Evolutionary conservation across 1,140 invertebrate genomes (phyloP), one percentile per base, ranked within the genome.

Genomic region (Metaphire vulgaris): DNA sequence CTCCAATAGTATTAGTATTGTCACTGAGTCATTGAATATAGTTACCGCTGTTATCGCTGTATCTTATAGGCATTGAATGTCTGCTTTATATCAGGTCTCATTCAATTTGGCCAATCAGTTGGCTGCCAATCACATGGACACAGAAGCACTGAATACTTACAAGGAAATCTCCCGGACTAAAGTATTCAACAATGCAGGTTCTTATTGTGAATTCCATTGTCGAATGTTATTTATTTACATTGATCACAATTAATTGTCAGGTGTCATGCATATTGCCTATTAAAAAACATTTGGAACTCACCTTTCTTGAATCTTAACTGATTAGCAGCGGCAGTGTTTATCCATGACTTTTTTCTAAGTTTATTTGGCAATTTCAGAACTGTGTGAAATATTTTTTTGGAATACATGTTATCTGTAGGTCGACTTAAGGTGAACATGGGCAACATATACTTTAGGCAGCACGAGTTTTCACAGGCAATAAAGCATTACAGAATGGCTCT

Each of bases 401-500:
- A n/a, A n/a, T n/a, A n/a, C 33, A 26, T 29, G 6, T 74, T 74
- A 67, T 79, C 83, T 80, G 76, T 80, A 84, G 92, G 95, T 81
- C 90, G 96, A 79, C 86, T 99, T 0, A 97, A 97, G 88, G 91
- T 98, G 0, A 99, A 99, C 83, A 98, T 99, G 92, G 97, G 96
- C 1, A 99, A 99, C 84, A 97, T 99, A 83, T 96, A 97, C 86
- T 95, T 94, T 79, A 92, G 93, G 85, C 93, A 97, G 88, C 94
- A 93, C 33, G 93, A 98, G 82, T 94, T 93, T 81, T 90, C 92
- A 26, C 96, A 97, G 87, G 97, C 97, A 2, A 91, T 99, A 69
- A 99, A 99, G 88, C 92, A 97, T 88, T 98, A 98, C 83, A 89
- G 94, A 81, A 98, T 97, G 95, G 95, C 96, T 15, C 87, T 98